Base-by-base conservation (phyloP, 2,797 vertebrate genomes). In the Lepus townsendii region DNA sequence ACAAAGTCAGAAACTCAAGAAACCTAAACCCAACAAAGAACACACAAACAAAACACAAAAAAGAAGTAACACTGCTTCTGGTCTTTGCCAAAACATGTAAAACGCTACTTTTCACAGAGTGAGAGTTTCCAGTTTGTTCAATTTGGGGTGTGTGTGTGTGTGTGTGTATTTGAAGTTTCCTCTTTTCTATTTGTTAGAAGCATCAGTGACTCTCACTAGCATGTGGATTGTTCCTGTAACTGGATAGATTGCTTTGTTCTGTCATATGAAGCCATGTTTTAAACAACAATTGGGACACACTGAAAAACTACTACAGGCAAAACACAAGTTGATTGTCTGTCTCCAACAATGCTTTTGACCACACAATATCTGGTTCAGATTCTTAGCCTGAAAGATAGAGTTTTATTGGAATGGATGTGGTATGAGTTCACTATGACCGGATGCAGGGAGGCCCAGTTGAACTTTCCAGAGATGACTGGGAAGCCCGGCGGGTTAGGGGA, bases 281-380 rank as follows among this genome's bases (percentile, higher is more conserved):
- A 71, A 97, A 97, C 97, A 95, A 98, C 96, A 90, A 96, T 77
- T 97, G 97, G 97, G 97, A 98, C 98, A 94, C 90, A 97, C 98
- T 98, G 97, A 94, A 95, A 98, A 98, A 98, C 97, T 98, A 98
- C 98, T 98, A 98, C 98, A 98, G 98, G 98, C 97, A 95, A 98
- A 99, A 98, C 98, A 98, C 98, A 98, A 99, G 98, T 97, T 99
- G 99, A 99, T 99, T 99, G 99, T 99, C 99, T 99, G 99, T 99
- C 99, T 99, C 99, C 99, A 99, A 98, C 99, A 99, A 99, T 98
- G 98, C 98, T 99, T 98, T 99, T 99, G 98, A 99, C 99, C 97
- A 96, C 98, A 97, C 98, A 98, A 96, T 98, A 96, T 99, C 98
- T 98, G 98, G 97, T 98, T 98, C 98, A 98, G 96, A 97, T 98